Evolutionary conservation across 2,888 invertebrate species (phyloP).

Genomic region (Rotaria sp.): DNA sequence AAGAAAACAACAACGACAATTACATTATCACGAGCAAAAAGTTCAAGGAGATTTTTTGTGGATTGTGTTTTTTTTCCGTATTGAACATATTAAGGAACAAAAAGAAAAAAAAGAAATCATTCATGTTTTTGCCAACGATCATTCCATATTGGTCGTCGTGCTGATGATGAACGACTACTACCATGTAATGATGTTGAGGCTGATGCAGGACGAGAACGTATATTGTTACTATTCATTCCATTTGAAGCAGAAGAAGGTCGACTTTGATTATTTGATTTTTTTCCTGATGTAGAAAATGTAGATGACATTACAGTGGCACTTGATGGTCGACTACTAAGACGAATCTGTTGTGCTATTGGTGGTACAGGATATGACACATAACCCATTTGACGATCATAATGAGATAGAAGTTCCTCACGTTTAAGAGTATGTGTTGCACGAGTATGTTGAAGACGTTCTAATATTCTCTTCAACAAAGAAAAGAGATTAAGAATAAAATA

Average conservation of each 20-base stretch:
- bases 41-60: background rate
- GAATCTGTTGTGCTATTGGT: background rate
- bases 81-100: background rate
- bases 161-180: conserved; percentile 1
- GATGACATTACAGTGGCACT: background rate
- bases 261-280: background rate
- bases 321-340: background rate
- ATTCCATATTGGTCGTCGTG: background rate
- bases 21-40: background rate
- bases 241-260: background rate
- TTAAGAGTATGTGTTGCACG: background rate
- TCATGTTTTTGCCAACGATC: conserved; percentile 21
- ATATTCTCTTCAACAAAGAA: background rate
- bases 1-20: background rate
- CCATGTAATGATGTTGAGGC: background rate
- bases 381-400: conserved; percentile 7
- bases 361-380: background rate
- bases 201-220: background rate
- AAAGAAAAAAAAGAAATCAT: background rate
- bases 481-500: background rate
- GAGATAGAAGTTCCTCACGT: background rate
- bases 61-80: background rate
- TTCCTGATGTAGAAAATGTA: background rate
- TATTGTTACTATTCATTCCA: background rate
- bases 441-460: conserved; percentile 19